Conservation (phyloP, 2,797 vertebrate species). For the Lerista edwardsae region DNA sequence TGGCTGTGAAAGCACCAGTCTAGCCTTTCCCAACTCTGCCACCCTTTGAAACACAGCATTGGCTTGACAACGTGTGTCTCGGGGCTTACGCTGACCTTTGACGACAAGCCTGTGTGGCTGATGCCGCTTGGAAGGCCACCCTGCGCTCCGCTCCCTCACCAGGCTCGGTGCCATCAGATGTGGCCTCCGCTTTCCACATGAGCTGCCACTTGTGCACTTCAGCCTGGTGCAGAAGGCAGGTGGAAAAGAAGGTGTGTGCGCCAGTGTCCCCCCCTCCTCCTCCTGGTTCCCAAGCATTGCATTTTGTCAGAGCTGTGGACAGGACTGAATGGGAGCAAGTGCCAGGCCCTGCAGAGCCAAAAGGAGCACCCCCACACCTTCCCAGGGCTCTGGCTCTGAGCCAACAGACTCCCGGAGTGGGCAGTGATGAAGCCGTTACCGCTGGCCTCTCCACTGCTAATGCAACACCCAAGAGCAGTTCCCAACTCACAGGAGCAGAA, state of each 20-base stretch:
- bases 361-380: not conserved
- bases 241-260: not conserved
- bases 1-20: not conserved
- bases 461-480: constrained; percentile 10
- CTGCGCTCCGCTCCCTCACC: too few species aligned
- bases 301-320: too few species aligned
- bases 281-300: not conserved
- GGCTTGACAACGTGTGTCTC: too few species aligned
- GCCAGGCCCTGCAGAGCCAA: not conserved
- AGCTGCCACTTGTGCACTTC: not conserved
- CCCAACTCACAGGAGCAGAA: accelerated
- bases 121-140: too few species aligned
- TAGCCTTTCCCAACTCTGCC: too few species aligned
- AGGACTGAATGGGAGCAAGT: too few species aligned
- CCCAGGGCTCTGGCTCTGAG: not conserved
- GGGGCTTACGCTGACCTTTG: too few species aligned
- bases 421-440: not conserved
- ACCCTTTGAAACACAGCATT: too few species aligned
- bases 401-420: not conserved
- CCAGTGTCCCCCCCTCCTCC: not conserved
- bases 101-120: too few species aligned
- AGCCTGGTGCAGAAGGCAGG: not conserved
- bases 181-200: too few species aligned
- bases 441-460: not conserved
- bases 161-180: too few species aligned